Base-by-base conservation (phyloP, 2,888 invertebrate genomes). In the Hydropsyche betteni region DNA sequence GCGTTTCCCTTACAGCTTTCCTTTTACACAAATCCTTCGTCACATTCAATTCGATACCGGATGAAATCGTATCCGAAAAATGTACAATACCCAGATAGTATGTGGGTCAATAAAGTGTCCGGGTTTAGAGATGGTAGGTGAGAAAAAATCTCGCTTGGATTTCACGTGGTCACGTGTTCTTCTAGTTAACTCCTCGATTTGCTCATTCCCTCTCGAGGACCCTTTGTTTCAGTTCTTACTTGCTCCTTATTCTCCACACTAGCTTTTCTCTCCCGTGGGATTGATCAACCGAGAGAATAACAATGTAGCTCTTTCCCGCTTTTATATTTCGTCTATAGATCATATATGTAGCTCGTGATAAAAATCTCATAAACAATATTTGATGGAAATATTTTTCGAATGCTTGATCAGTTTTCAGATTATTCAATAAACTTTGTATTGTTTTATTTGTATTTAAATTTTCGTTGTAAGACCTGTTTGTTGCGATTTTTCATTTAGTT, bases 121-220 rank as follows among this genome's bases (percentile, higher is more conserved):
- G 16, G 14, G 16, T 55, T 55, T 55, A 55, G 16, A 16, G n/a
- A n/a, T 16, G 0, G 16, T 5, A 55, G 12, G 12, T 24, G 12
- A 12, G 16, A 55, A 55, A 55, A 55, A 55, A 44, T 44, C 44
- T 44, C 44, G 10, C 44, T 44, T 44, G 44, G 44, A 44, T 44
- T 44, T 61, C 36, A n/a, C 55, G 24, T 16, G 58, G 58, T 72
- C 58, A 72, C 58, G 58, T 72, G 38, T 55, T 36, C 34, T 14
- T 55, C 71, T 71, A 75, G 71, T 71, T 75, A 75, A 70, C 75
- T 75, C 71, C 51, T 71, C 71, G 75, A 75, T 75, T 75, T 75
- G 68, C 75, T 75, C 71, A 75, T 75, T 75, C 75, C 51, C 75
- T 75, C 64, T 53, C 52, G 68, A 75, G 75, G 71, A 51, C 61